Evolutionary conservation across 2,797 vertebrate species (phyloP), one percentile per base, ranked within the genome.

Genomic region (Taeniopygia guttata): DNA sequence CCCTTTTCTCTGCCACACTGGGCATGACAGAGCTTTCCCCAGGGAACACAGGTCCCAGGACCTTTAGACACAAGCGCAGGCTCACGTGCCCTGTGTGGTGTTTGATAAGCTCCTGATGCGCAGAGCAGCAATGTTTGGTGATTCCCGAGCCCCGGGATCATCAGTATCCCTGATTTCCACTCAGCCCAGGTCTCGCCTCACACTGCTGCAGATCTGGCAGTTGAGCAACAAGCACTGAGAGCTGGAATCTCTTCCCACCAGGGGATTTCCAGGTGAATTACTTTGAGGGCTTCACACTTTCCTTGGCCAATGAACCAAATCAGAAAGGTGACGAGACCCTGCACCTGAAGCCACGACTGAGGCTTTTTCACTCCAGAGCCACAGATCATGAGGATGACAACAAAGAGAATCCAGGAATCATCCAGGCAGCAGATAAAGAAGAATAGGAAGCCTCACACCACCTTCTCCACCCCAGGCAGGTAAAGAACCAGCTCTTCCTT

Each of bases 261-360:
- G 96, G 25, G 36, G 25, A 59, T 22, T 81, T 77, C 45, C 83
- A 89, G 22, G 48, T 94, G 32, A 67, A 80, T 91, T 95, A 95
- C 73, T 58, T 93, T 0, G 52, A 95, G 16, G 76, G 67, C 58
- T 87, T 80, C 12, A 59, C 40, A 2, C 30, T 79, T 43, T 56
- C 63, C 13, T 36, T 63, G 16, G 19, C 32, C n/a, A 23, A 36
- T 2, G 79, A 40, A 40, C 40, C 40, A 40, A 40, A 40, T 40
- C 40, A 40, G 14, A 40, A 40, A 40, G 40, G 13, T 40, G 40
- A 73, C 55, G 32, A 27, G 29, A 40, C 9, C 43, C 19, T 42
- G 34, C 18, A 6, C 42, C 11, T 9, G 42, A 74, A 83, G 25
- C 56, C 64, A 56, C 60, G 18, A 18, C 48, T 30, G 74, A 45